A percentile compares a stretch with the other conserved stretches of the same genome.
phyloP scores from a whole-genome alignment of 2,113 vertebrate species.

The Oostethus manadensis region DNA sequence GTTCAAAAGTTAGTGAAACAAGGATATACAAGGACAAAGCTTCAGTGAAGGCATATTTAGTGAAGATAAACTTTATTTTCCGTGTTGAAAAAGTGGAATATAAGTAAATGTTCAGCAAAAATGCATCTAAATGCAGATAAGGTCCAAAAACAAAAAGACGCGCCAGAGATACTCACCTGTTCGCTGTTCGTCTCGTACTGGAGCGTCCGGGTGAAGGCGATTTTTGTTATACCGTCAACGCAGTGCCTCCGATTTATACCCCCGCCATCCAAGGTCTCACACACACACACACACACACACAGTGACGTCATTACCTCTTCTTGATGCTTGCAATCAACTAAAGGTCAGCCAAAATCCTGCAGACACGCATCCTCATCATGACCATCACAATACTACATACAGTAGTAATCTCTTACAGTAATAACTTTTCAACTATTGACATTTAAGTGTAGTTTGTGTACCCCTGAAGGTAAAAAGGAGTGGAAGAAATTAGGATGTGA shows the following conservation, averaged over 20 bases:
- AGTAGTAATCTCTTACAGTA: no score
- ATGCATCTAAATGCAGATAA: neutral
- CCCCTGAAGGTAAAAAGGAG: no score
- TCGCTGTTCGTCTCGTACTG: neutral
- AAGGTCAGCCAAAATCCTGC: no score
- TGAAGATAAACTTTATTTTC: neutral
- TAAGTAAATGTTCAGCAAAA: neutral
- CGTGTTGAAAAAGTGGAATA: neutral
- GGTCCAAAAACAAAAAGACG: neutral
- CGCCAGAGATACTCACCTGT: neutral
- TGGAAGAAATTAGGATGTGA: no score
- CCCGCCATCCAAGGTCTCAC: conserved; percentile 14
- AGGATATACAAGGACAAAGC: no score
- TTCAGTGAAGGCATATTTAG: neutral
- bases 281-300: neutral
- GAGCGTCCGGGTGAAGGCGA: neutral
- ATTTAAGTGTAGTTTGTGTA: no score
- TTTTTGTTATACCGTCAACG: neutral
- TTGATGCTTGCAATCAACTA: no score
- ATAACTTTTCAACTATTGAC: no score
- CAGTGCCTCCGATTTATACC: neutral
- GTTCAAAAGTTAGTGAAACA: no score
- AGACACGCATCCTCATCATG: no score
- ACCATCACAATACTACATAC: no score
- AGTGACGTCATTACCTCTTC: neutral